phyloP scores from a whole-genome alignment of 1,140 invertebrate genomes.

The Amphibalanus amphitrite region DNA sequence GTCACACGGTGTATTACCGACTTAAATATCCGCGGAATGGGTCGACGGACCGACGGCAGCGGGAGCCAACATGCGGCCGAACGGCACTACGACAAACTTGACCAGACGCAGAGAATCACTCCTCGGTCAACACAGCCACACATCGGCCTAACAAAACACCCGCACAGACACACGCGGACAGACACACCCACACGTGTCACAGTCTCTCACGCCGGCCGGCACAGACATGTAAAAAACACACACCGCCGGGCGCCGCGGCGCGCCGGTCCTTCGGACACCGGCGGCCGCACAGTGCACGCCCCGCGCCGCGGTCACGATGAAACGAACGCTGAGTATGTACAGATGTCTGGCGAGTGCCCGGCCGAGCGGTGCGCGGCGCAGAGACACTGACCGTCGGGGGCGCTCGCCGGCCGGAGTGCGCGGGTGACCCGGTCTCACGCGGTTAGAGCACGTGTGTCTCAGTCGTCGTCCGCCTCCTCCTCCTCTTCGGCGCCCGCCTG shows the following conservation, averaged over 20 bases:
- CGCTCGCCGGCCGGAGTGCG: too few relatives aligned
- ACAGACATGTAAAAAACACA: not conserved
- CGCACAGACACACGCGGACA: not conserved
- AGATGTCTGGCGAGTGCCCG: not conserved
- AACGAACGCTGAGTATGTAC: not conserved
- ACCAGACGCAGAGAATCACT: too few relatives aligned
- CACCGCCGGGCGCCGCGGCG: not conserved
- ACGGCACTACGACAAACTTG: not conserved
- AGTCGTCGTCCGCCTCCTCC: constrained; percentile 4
- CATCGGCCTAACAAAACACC: too few relatives aligned
- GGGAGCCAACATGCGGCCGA: not conserved
- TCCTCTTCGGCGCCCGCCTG: constrained; percentile 27
- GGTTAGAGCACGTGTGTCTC: too few relatives aligned
- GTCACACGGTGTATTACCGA: not conserved
- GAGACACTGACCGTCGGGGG: too few relatives aligned
- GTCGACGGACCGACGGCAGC: too few relatives aligned
- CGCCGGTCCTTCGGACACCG: not conserved
- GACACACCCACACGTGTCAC: not conserved
- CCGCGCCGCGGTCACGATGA: not conserved
- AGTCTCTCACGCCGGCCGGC: not conserved
- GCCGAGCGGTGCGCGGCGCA: too few relatives aligned
- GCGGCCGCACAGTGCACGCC: not conserved
- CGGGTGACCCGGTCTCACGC: too few relatives aligned
- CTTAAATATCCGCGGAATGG: not conserved
- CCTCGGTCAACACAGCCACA: too few relatives aligned